Evolutionary conservation across 2,888 invertebrate genomes (phyloP).

Genomic region (Eucera pruinosa): DNA sequence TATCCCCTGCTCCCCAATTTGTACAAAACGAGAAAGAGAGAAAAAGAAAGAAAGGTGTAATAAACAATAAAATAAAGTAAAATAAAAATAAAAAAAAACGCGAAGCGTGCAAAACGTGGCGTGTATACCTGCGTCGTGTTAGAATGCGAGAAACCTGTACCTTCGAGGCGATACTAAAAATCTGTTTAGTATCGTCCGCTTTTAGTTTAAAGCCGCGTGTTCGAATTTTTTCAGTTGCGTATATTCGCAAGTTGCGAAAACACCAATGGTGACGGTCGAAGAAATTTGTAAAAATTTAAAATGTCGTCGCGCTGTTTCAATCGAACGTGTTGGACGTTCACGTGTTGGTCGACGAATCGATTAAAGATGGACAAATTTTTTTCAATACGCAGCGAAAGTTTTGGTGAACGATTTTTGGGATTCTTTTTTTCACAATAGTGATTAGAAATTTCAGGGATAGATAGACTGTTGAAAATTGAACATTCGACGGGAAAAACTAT

Average conservation of each 20-base stretch:
- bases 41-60: constrained; percentile 13
- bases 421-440: too few relatives aligned
- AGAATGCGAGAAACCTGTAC: constrained; percentile 67
- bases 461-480: neutral
- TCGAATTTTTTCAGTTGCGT: constrained; percentile 10
- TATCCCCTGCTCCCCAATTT: constrained; percentile 50
- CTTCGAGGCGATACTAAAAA: constrained; percentile 59
- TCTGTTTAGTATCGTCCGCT: constrained; percentile 44
- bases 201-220: constrained; percentile 51
- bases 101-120: constrained; percentile 54
- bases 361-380: too few relatives aligned
- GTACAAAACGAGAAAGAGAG: constrained; percentile 60
- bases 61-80: constrained; percentile 17
- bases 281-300: constrained; percentile 8
- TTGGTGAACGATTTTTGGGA: neutral
- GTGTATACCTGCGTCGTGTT: constrained; percentile 55
- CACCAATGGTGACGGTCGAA: constrained; percentile 16
- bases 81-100: constrained; percentile 46
- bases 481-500: too few relatives aligned
- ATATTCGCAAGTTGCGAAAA: constrained; percentile 40
- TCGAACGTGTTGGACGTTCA: constrained; percentile 4
- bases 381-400: neutral
- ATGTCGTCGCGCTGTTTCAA: constrained; percentile 24
- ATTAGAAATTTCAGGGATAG: neutral
- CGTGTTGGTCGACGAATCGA: constrained; percentile 18